A percentile compares a stretch with the other conserved stretches of the same genome.
Conservation (phyloP, 2,113 vertebrate species). For the Corydoras maculifer region DNA sequence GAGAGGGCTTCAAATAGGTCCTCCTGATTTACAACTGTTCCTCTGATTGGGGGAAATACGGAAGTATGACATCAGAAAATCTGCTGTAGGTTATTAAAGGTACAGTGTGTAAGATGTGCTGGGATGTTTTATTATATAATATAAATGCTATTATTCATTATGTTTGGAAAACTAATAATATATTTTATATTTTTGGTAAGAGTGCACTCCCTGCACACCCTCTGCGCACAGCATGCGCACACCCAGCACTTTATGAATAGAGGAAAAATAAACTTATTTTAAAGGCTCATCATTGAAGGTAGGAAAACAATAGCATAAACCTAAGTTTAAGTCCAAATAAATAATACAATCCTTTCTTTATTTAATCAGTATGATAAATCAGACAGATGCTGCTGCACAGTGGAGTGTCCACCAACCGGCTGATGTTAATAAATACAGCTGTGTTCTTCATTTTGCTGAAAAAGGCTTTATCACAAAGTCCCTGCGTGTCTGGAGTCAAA, state of each 20-base stretch:
- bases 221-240: too few species aligned
- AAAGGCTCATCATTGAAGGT: background rate
- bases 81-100: too few species aligned
- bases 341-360: background rate
- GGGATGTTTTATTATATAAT: too few species aligned
- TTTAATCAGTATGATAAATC: background rate
- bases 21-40: constrained; percentile 63
- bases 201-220: too few species aligned
- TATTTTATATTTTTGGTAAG: too few species aligned
- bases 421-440: constrained; percentile 51
- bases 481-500: constrained; percentile 56
- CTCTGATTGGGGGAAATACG: constrained; percentile 44
- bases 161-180: too few species aligned
- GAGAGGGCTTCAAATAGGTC: constrained; percentile 61
- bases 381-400: background rate
- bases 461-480: constrained; percentile 52
- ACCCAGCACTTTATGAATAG: too few species aligned
- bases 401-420: constrained; percentile 47
- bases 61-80: too few species aligned
- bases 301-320: background rate
- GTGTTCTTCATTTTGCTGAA: constrained; percentile 65
- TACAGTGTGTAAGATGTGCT: too few species aligned
- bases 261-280: too few species aligned
- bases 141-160: too few species aligned
- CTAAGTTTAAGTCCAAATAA: background rate